Evolutionary conservation across 2,888 invertebrate species (phyloP), one percentile per base, ranked within the genome.

Genomic region (Ophioninae sp.): DNA sequence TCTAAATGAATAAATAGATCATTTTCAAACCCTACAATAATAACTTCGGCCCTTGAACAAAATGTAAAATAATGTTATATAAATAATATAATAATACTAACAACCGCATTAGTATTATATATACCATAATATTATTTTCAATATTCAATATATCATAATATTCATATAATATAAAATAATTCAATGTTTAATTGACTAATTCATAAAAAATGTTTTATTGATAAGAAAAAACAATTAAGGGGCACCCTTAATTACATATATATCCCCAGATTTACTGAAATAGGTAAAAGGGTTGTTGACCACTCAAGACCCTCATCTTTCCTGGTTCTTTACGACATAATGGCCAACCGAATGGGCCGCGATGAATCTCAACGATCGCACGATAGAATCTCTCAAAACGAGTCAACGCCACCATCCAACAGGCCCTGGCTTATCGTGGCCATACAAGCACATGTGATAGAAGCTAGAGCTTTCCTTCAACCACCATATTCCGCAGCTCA

Each of bases 291-390:
- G 21, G 20, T 50, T 30, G 62, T 44, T 41, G 30, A 23, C 20
- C 68, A 65, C 69, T 72, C 17, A 41, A 37, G 57, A 73, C 13
- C 37, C n/a, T 30, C 68, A 50, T 50, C 10, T 61, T 64, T 59
- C 13, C n/a, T 59, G 59, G 72, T 81, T 67, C 83, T 85, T 85
- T 83, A 83, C 68, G 85, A 72, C 76, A 62, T 82, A 84, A 80
- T 82, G 79, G 79, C 74, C 78, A 79, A 81, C 81, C 80, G 62
- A 81, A 85, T 85, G 77, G 85, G 70, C 84, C 69, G 61, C 84
- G 85, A 85, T 84, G 84, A 82, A 85, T 84, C 81, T 84, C 64
- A 84, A 85, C 82, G 50, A 13, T 50, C 50, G 17, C 13, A 13
- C 77, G 76, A 62, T 79, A 57, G 76, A 73, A 82, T 84, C 84